Conservation (phyloP, 2,888 invertebrate genomes). For the Meteorus colon region DNA sequence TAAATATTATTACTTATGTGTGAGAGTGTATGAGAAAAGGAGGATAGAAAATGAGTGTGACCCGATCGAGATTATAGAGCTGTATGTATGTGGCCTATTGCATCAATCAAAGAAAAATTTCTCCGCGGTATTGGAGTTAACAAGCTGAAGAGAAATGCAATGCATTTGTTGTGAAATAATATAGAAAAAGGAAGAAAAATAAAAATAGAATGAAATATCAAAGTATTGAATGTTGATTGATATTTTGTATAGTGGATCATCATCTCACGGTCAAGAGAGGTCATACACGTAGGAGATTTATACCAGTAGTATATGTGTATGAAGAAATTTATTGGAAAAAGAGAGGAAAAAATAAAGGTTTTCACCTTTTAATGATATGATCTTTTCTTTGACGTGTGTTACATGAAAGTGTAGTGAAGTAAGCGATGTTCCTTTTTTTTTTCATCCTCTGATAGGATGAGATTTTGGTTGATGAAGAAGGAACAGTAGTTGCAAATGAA, state of each 20-base stretch:
- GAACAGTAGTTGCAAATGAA: too few relatives aligned
- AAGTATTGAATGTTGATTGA: conserved; percentile 1
- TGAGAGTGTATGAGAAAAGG: background rate
- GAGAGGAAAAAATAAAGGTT: background rate
- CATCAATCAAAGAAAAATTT: conserved; percentile 36
- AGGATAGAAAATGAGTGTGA: background rate
- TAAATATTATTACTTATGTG: conserved; percentile 18
- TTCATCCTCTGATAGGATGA: too few relatives aligned
- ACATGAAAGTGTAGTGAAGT: too few relatives aligned
- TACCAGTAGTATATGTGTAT: background rate
- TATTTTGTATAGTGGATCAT: background rate
- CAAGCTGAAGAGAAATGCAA: background rate
- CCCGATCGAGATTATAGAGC: conserved; percentile 30
- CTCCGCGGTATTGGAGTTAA: background rate
- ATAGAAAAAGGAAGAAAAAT: background rate
- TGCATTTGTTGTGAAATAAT: conserved; percentile 1
- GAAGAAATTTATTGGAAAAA: background rate
- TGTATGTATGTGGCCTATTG: conserved; percentile 27
- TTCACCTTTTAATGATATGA: background rate
- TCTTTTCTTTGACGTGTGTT: background rate
- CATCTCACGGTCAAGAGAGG: conserved; percentile 6
- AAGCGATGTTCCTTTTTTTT: too few relatives aligned
- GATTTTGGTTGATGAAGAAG: too few relatives aligned
- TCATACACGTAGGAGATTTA: background rate
- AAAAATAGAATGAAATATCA: background rate